Percentiles rank a stretch among this genome's conserved stretches.
Evolutionary conservation across 2,113 vertebrate genomes (phyloP).

Genomic region (Scortum barcoo): DNA sequence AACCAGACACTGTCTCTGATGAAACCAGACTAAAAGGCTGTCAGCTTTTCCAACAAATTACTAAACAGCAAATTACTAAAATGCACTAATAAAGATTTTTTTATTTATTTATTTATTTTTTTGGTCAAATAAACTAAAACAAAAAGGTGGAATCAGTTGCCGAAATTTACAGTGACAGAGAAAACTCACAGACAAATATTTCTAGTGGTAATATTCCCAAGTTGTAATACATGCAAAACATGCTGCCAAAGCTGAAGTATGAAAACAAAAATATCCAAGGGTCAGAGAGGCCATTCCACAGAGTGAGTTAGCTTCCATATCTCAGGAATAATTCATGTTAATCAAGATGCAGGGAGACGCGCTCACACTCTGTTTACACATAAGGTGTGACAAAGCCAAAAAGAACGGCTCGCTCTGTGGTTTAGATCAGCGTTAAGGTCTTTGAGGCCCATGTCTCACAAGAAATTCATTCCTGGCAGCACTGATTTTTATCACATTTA

Average conservation of each 20-base stretch:
- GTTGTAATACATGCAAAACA: neutral
- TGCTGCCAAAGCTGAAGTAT: neutral
- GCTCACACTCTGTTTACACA: constrained; percentile 11
- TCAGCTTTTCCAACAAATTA: neutral
- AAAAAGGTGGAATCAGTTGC: too few species aligned
- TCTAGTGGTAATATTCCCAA: neutral
- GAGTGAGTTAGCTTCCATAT: constrained; percentile 9
- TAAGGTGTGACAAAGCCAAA: neutral
- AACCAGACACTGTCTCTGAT: too few species aligned
- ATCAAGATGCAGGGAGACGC: constrained; percentile 12
- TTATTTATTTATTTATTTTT: too few species aligned
- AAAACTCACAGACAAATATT: neutral
- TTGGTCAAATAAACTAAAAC: too few species aligned
- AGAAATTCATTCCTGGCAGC: constrained; percentile 21
- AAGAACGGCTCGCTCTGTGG: neutral
- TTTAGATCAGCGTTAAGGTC: constrained; percentile 26
- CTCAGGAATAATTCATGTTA: constrained; percentile 43
- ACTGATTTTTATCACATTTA: constrained; percentile 47
- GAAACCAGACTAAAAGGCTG: too few species aligned
- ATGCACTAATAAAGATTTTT: neutral
- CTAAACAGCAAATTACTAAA: neutral
- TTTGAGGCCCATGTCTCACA: constrained; percentile 10
- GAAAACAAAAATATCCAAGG: constrained; percentile 20
- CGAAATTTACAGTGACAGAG: too few species aligned
- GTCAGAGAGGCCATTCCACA: neutral